Conservation (phyloP, 1,140 invertebrate genomes). For the Euura saliciscinereae region DNA sequence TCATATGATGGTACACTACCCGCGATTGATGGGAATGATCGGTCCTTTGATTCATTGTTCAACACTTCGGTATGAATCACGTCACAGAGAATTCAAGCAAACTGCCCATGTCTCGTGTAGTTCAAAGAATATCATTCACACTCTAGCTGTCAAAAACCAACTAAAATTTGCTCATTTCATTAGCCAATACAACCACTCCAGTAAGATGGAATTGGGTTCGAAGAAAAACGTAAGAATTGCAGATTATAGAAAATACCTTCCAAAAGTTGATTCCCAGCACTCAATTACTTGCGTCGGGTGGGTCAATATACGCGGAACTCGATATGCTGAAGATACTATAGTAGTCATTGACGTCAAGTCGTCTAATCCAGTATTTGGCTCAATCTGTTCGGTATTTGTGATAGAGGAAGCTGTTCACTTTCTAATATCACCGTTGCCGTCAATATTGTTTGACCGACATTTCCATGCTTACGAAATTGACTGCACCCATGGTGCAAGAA, state of each 20-base stretch:
- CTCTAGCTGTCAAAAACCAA: neutral
- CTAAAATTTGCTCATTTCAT: neutral
- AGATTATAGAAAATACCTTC: neutral
- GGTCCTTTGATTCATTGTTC: neutral
- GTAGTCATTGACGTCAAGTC: neutral
- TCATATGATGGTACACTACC: neutral
- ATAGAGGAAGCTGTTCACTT: neutral
- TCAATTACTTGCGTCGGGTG: neutral
- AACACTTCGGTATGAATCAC: neutral
- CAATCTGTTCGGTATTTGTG: neutral
- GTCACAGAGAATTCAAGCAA: neutral
- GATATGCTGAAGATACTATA: neutral
- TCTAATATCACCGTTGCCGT: neutral
- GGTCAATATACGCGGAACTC: neutral
- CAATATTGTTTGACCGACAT: neutral
- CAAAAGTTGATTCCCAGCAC: neutral
- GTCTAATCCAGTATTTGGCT: neutral
- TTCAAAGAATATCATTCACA: neutral
- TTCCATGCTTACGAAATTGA: neutral
- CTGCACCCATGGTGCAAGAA: neutral
- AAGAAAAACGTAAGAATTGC: neutral
- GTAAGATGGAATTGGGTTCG: neutral
- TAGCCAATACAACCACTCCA: neutral
- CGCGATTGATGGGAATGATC: neutral
- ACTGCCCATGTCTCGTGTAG: neutral